Base-by-base conservation (phyloP, 1,140 invertebrate genomes). In the Zaprionus davidi region DNA sequence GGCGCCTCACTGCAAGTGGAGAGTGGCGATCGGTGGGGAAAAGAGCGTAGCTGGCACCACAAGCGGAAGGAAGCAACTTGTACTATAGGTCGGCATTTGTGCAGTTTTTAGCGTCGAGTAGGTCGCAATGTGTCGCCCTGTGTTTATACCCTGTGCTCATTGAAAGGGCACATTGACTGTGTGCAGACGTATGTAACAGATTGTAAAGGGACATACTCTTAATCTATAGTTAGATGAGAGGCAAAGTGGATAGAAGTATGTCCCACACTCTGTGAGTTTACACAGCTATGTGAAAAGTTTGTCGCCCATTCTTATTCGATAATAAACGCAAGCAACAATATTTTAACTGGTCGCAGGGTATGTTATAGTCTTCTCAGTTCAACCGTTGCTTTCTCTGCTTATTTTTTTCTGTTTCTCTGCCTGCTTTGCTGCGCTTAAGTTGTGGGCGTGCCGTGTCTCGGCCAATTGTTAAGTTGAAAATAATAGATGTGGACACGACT, bases 401-500 rank as follows among this genome's bases (percentile, higher is more conserved):
- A n/a, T 9, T 46, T 46, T 44, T 44, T 44, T 17, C 41, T 44
- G n/a, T 1, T 1, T 7, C n/a, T 46, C 38, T 15, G 41, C 38
- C 31, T 36, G 36, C 22, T 55, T 41, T 53, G 13, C 58, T 59
- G 49, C 41, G 58, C 56, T 67, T 73, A 77, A 74, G 71, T 75
- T 69, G 67, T 24, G 68, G 62, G 49, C 51, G 67, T 41, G 65
- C 71, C 76, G 56, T 84, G 83, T 88, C 81, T 78, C 49, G 53
- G 81, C 68, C 84, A 87, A 87, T 87, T 87, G 84, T 88, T 88
- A 90, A 90, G 79, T 82, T 88, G 85, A 90, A 88, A 90, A 88
- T 88, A 88, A 88, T 88, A 85, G 85, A 84, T 73, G 81, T 85
- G 81, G 85, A 88, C 85, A 85, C 60, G 78, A 76, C 81, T 88